Conservation (phyloP, 2,113 vertebrate genomes). For the Pelobates fuscus region DNA sequence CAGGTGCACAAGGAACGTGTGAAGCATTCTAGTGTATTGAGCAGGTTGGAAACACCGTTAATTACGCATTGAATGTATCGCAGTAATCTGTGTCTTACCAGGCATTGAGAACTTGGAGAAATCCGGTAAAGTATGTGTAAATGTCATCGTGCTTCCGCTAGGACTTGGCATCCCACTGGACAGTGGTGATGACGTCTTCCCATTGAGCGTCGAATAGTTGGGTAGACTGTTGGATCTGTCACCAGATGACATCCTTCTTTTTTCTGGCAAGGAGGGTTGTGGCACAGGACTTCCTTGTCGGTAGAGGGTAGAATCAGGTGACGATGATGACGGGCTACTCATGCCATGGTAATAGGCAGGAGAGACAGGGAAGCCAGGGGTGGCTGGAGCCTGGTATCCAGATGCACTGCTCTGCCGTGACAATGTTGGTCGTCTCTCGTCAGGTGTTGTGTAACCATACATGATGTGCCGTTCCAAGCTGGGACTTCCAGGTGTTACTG, state of each 20-base stretch:
- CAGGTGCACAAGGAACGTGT: too few relatives aligned
- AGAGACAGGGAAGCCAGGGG: conserved; percentile 88
- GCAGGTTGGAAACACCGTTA: too few relatives aligned
- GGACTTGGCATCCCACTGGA: conserved; percentile 78
- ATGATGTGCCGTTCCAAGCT: conserved; percentile 78
- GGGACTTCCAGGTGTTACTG: conserved; percentile 78
- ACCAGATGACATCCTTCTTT: conserved; percentile 87
- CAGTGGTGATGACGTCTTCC: conserved; percentile 80
- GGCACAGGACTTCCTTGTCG: conserved; percentile 77
- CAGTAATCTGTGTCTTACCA: too few relatives aligned
- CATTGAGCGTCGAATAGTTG: conserved; percentile 87
- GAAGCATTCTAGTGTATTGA: too few relatives aligned
- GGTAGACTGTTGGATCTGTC: conserved; percentile 81
- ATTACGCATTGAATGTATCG: too few relatives aligned
- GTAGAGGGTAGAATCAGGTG: conserved; percentile 76
- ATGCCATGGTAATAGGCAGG: conserved; percentile 75
- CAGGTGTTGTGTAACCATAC: conserved; percentile 82
- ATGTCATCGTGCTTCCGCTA: conserved; percentile 71
- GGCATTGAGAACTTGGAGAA: conserved; percentile 93
- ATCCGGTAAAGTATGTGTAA: conserved; percentile 91
- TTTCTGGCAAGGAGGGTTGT: conserved; percentile 85
- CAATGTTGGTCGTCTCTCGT: conserved; percentile 82
- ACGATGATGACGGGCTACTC: conserved; percentile 69
- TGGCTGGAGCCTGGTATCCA: conserved; percentile 89
- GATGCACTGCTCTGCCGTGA: conserved; percentile 93